Base-by-base conservation (phyloP, 2,888 invertebrate genomes). In the Torymus texanus region DNA sequence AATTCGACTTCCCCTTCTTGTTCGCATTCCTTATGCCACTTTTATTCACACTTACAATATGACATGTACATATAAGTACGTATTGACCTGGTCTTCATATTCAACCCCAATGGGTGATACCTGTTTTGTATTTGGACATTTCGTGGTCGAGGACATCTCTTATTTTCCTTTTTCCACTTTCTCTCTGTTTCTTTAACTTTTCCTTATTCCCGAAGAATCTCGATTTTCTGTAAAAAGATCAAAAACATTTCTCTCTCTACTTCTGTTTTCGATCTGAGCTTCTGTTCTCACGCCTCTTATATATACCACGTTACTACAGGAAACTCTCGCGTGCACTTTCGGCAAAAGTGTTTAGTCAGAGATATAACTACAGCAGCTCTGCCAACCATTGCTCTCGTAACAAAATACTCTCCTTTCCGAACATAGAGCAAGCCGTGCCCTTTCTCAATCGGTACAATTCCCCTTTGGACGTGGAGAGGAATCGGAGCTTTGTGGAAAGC, bases 1-100 rank as follows among this genome's bases (percentile, higher is more conserved):
- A 71, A 75, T 62, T 65, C 55, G 41, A 61, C 18, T 58, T 11
- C 61, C 8, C 14, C 56, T 67, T 18, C 16, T 41, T 24, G 13
- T 55, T 14, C 53, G 41, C 56, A n/a, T 50, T 2, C 58, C 29
- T 29, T 16, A 29, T 56, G 21, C 50, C 53, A 16, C 3, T 58
- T 14, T 67, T 55, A 16, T 76, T 80, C 61, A 73, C 63, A 82
- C 66, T 81, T 74, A 74, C 74, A 86, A 88, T 88, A 88, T 86
- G 85, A 83, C 83, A 79, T 83, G 83, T 84, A 81, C 51, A 58
- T 61, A 62, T 65, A 58, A 67, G 62, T 84, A 85, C 82, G 82
- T 86, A 86, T 87, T 86, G 86, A 87, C 87, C 85, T 84, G 83
- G 55, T 79, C 79, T 82, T 71, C 68, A 77, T 41, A 41, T 83